A percentile compares a stretch with the other conserved stretches of the same genome.
Conservation (phyloP, 1,140 invertebrate genomes). For the Danaus plexippus region DNA sequence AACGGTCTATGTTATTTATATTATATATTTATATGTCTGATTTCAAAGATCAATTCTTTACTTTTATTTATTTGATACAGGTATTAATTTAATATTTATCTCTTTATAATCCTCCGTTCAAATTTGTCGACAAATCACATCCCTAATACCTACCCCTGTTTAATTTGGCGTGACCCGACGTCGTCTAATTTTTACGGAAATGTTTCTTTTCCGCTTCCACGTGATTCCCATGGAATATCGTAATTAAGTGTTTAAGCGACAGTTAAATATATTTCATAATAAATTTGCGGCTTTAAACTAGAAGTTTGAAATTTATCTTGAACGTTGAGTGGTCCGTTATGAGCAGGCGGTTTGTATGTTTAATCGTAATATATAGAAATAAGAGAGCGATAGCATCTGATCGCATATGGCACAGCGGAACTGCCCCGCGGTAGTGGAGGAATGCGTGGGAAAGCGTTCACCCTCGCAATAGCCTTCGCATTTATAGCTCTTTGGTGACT, state of each 20-base stretch:
- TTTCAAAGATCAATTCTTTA: no score
- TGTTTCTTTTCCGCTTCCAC: slow-evolving; percentile 38
- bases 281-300: neutral
- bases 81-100: no score
- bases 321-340: no score
- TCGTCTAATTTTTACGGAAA: slow-evolving; percentile 56
- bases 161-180: slow-evolving; percentile 40
- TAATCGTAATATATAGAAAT: slow-evolving; percentile 29
- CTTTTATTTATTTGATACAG: no score
- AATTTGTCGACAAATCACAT: slow-evolving; percentile 19
- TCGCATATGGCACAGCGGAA: slow-evolving; percentile 39
- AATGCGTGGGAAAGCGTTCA: slow-evolving; percentile 58
- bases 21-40: no score
- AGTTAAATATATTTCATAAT: slow-evolving; percentile 1
- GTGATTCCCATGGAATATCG: slow-evolving; percentile 20
- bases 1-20: no score
- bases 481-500: slow-evolving; percentile 52
- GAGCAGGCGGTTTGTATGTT: no score
- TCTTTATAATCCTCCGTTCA: no score
- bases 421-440: slow-evolving; percentile 36
- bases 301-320: neutral
- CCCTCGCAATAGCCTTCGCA: slow-evolving; percentile 49
- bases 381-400: slow-evolving; percentile 38
- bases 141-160: slow-evolving; percentile 31
- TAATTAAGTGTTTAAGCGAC: no score